These are phyloP conservation scores for Amphiura filiformis DNA, from an alignment of 35 echinoderm and acorn worm species.

Conservation along the genomic window DNA sequence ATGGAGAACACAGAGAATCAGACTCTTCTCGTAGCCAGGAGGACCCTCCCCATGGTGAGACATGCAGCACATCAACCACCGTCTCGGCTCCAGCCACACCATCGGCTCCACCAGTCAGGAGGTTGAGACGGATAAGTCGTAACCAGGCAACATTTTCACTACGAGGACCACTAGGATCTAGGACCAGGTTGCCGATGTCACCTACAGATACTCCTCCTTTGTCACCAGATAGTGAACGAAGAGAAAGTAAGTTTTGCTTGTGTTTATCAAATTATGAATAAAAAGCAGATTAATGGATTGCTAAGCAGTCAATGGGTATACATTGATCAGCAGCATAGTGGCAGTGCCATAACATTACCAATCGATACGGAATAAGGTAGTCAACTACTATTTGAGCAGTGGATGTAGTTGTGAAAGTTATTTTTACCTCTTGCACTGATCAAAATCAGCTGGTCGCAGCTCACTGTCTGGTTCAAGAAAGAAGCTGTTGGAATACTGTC, in stretches of 20 bases:
- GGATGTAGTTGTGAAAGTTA: too few species aligned
- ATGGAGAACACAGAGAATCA: neutral
- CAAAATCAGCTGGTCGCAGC: too few species aligned
- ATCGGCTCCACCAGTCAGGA: constrained; percentile 44
- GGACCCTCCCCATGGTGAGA: neutral
- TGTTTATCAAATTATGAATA: too few species aligned
- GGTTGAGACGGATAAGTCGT: constrained; percentile 26
- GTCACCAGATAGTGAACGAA: constrained; percentile 40
- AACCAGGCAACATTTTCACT: constrained; percentile 19
- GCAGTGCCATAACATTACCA: too few species aligned
- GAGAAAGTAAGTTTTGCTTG: neutral
- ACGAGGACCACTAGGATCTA: constrained; percentile 17
- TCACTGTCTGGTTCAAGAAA: too few species aligned
- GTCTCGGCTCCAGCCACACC: constrained; percentile 84
- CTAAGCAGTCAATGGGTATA: too few species aligned
- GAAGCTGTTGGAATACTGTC: too few species aligned
- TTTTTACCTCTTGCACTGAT: too few species aligned
- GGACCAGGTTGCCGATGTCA: constrained; percentile 29
- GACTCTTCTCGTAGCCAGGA: neutral
- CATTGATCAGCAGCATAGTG: too few species aligned
- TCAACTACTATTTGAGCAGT: too few species aligned
- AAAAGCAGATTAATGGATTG: too few species aligned
- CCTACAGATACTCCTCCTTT: constrained; percentile 53
- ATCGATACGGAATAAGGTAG: too few species aligned
- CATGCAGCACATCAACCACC: constrained; percentile 26